A percentile compares a stretch with the other conserved stretches of the same genome.
These are phyloP conservation scores for Ditylenchus dipsaci DNA, from an alignment of 1,140 invertebrate species.

Conservation along the genomic window DNA sequence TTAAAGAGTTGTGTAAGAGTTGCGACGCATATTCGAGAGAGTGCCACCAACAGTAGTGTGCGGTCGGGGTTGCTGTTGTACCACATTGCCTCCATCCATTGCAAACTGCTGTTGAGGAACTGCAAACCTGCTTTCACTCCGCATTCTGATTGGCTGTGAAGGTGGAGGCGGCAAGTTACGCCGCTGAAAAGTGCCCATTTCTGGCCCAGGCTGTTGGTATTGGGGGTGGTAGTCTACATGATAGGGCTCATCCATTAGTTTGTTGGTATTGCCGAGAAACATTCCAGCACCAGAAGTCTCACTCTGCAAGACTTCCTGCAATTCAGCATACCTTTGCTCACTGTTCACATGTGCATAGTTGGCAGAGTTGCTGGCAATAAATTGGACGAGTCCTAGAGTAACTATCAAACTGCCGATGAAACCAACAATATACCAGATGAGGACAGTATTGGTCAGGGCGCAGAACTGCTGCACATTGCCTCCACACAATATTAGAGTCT, in stretches of 20 bases:
- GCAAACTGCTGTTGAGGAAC: conserved; percentile 3
- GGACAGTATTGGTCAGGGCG: conserved; percentile 48
- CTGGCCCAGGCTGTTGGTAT: background rate
- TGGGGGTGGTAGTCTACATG: background rate
- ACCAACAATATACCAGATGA: conserved; percentile 49
- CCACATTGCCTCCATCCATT: background rate
- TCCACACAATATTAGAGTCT: conserved; percentile 46
- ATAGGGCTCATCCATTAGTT: background rate
- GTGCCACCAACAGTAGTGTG: background rate
- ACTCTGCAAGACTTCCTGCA: conserved; percentile 26
- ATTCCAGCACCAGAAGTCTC: conserved; percentile 2
- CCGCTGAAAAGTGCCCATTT: conserved; percentile 5
- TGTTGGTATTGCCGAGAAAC: background rate
- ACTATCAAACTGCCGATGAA: conserved; percentile 43
- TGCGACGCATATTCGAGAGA: conserved; percentile 18
- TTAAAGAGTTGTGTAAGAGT: conserved; percentile 42
- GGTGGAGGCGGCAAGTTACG: background rate
- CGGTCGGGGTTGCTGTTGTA: background rate
- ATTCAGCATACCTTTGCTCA: conserved; percentile 37
- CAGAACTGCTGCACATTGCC: conserved; percentile 51
- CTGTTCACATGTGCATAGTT: conserved; percentile 28
- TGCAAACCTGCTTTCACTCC: background rate
- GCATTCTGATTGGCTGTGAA: conserved; percentile 1
- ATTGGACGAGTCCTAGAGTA: conserved; percentile 67
- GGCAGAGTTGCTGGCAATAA: conserved; percentile 85